Evolutionary conservation across 1,140 invertebrate species (phyloP).

Genomic region (Melipona quadrifasciata): DNA sequence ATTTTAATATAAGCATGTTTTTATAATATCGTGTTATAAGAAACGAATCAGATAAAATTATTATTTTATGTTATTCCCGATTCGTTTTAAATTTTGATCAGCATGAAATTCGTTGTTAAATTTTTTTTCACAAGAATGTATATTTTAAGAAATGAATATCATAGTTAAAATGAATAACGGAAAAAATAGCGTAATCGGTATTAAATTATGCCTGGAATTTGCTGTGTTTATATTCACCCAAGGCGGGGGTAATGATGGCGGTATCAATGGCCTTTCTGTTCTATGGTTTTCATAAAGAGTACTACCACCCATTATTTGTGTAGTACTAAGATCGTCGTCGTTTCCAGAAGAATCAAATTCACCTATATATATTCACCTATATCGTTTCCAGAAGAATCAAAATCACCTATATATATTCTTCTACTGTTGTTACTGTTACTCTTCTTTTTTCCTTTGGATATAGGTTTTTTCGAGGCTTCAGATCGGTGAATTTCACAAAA

Average conservation of each 20-base stretch:
- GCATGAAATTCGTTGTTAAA: background rate
- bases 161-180: slow-evolving; percentile 33
- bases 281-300: slow-evolving; percentile 71
- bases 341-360: slow-evolving; percentile 61
- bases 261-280: slow-evolving; percentile 73
- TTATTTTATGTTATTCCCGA: background rate
- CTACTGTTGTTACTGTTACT: slow-evolving; percentile 63
- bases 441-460: slow-evolving; percentile 70
- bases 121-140: background rate
- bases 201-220: slow-evolving; percentile 63
- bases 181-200: slow-evolving; percentile 36
- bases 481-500: slow-evolving; percentile 66
- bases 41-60: background rate
- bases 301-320: slow-evolving; percentile 74
- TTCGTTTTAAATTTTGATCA: slow-evolving; percentile 3
- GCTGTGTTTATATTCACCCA: slow-evolving; percentile 69
- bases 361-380: too few species aligned
- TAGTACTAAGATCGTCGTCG: slow-evolving; percentile 73
- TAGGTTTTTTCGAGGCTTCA: slow-evolving; percentile 69
- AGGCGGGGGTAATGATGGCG: slow-evolving; percentile 73
- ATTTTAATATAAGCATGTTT: background rate
- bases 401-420: slow-evolving; percentile 39
- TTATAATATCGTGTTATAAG: background rate
- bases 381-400: too few species aligned
- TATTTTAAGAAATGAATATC: slow-evolving; percentile 30